Evolutionary conservation across 1,140 invertebrate species (phyloP).

Genomic region (Rhysida immarginata): DNA sequence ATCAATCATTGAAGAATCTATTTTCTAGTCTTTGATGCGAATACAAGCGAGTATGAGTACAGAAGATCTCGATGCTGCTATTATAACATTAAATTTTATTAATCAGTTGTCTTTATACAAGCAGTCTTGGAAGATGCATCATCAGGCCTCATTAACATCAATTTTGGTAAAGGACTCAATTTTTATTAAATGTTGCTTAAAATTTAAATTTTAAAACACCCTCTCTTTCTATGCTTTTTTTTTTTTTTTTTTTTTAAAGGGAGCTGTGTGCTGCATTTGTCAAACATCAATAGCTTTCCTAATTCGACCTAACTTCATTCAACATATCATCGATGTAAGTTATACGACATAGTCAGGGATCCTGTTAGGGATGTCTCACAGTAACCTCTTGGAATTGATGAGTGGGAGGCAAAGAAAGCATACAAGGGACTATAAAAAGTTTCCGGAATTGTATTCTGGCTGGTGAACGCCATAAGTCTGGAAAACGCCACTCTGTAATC

Average conservation of each 20-base stretch:
- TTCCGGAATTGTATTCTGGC: too few species aligned
- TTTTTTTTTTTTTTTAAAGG: conserved; percentile 17
- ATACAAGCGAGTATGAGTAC: conserved; percentile 17
- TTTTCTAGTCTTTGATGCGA: conserved; percentile 23
- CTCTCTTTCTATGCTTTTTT: too few species aligned
- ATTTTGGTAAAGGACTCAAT: too few species aligned
- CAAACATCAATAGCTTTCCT: conserved; percentile 24
- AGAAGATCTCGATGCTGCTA: conserved; percentile 23
- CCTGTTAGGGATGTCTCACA: too few species aligned
- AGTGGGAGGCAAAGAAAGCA: too few species aligned
- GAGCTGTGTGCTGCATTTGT: conserved; percentile 21
- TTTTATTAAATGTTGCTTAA: too few species aligned
- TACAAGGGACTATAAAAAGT: too few species aligned
- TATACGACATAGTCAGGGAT: too few species aligned
- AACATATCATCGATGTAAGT: conserved; percentile 26
- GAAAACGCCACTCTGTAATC: too few species aligned
- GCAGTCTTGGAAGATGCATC: conserved; percentile 26
- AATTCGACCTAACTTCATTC: conserved; percentile 24
- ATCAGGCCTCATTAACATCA: conserved; percentile 25
- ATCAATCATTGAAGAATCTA: neutral
- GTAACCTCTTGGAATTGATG: too few species aligned
- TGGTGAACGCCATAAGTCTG: too few species aligned
- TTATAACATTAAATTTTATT: conserved; percentile 25
- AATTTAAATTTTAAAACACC: too few species aligned
- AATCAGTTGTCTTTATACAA: conserved; percentile 23